Evolutionary conservation across 2,113 vertebrate species (phyloP).

Genomic region (Apteryx mantelli): DNA sequence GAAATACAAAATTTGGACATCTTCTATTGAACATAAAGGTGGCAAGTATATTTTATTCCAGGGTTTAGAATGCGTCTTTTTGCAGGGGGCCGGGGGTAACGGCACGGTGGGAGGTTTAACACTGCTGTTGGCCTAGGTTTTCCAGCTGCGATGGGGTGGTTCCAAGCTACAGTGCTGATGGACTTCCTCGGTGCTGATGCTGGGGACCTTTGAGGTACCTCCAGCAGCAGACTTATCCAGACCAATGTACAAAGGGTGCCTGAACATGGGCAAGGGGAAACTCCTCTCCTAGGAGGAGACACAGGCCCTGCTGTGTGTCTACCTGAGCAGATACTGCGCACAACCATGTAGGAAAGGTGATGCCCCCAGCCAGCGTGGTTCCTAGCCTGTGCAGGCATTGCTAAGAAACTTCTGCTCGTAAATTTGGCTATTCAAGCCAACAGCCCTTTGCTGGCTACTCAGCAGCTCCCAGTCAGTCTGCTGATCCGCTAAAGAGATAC

Average conservation of each 20-base stretch:
- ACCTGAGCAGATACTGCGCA: not conserved
- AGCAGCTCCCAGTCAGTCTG: not conserved
- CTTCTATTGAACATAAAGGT: not conserved
- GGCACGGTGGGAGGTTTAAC: fast-evolving
- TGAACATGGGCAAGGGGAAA: not conserved
- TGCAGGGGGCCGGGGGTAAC: not conserved
- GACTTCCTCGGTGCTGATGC: not conserved
- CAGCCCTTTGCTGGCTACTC: not conserved
- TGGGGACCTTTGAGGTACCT: not conserved
- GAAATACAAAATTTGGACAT: not conserved
- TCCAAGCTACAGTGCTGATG: fast-evolving
- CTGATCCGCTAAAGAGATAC: not conserved
- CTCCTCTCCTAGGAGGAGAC: not conserved
- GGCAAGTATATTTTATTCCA: not conserved
- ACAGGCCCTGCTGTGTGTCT: not conserved
- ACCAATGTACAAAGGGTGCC: not conserved
- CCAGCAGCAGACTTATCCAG: not conserved
- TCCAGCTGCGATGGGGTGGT: not conserved
- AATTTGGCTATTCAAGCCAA: not conserved
- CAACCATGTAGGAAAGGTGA: not conserved
- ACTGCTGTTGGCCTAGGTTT: not conserved
- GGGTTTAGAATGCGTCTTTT: not conserved
- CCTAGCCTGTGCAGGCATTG: not conserved
- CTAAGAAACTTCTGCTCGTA: not conserved
- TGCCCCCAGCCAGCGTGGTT: not conserved